Percentiles rank a stretch among this genome's conserved stretches.
phyloP scores from a whole-genome alignment of 2,113 vertebrate genomes.

The Probosciger aterrimus region DNA sequence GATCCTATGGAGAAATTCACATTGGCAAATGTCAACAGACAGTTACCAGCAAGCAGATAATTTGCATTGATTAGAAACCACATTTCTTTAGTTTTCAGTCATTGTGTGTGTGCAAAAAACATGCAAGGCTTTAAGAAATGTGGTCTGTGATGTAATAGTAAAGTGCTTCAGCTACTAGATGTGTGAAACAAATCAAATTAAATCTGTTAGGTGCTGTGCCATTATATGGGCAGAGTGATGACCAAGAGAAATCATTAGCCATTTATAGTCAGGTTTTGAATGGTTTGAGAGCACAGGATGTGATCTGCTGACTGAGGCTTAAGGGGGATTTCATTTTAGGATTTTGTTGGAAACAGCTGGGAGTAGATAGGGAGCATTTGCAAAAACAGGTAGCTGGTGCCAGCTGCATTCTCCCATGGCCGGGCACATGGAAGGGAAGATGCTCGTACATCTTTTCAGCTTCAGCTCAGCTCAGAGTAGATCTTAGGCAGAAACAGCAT shows the following conservation, averaged over 20 bases:
- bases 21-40: neutral
- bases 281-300: neutral
- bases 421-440: fast-evolving
- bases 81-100: neutral
- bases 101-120: neutral
- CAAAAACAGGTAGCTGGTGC: neutral
- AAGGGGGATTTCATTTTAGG: neutral
- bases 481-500: neutral
- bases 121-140: neutral
- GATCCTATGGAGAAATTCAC: neutral
- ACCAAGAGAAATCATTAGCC: neutral
- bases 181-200: neutral
- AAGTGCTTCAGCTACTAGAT: neutral
- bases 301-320: neutral
- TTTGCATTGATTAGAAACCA: neutral
- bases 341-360: neutral
- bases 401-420: neutral
- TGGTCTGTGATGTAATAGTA: neutral
- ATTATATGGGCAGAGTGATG: neutral
- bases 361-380: neutral
- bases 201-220: neutral
- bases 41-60: neutral
- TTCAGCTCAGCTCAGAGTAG: neutral
- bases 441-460: fast-evolving
- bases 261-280: neutral